Base-by-base conservation (phyloP, 2,888 invertebrate species). In the Agapetus fuscipes region DNA sequence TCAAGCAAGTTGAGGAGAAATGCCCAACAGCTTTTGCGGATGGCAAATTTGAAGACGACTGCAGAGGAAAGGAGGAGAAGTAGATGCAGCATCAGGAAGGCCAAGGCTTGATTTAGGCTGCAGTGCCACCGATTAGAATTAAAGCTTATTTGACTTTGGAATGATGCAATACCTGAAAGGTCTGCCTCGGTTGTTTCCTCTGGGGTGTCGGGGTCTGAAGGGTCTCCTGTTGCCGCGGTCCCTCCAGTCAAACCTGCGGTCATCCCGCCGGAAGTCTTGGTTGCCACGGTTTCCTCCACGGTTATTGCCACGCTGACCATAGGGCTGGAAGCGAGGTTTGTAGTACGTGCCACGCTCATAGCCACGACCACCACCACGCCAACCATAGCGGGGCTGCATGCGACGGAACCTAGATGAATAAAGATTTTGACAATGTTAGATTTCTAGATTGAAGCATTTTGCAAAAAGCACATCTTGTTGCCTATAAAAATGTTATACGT, bases 331-430 rank as follows among this genome's bases (percentile, higher is more conserved):
- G 46, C 84, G 72, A 1, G 84, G 84, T 51, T 83, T 80, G 64
- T 84, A 84, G 61, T 84, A 84, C 1, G 83, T 83, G 47, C 83
- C 83, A 38, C 83, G 74, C 56, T 82, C 82, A 58, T 72, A 80
- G 14, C 59, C 51, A 15, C 56, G 51, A 10, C 57, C 58, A 13
- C 73, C 71, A 36, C 73, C 72, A 34, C 73, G 68, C 0, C 73
- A 68, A 48, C 75, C 70, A 50, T 75, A 74, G 33, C 58, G 61
- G 47, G 58, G 59, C 14, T 60, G 62, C 35, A 64, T 56, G 13
- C 66, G 63, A n/a, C 64, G 61, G 53, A 55, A 57, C 40, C 64
- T 64, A 38, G 2, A 42, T 13, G 10, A 34, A 10, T 9, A 17
- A 17, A 5, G 29, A 34, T 17, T 15, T 27, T 14, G 17, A n/a